Conservation (phyloP, 2,797 vertebrate species). For the Trachops cirrhosus region DNA sequence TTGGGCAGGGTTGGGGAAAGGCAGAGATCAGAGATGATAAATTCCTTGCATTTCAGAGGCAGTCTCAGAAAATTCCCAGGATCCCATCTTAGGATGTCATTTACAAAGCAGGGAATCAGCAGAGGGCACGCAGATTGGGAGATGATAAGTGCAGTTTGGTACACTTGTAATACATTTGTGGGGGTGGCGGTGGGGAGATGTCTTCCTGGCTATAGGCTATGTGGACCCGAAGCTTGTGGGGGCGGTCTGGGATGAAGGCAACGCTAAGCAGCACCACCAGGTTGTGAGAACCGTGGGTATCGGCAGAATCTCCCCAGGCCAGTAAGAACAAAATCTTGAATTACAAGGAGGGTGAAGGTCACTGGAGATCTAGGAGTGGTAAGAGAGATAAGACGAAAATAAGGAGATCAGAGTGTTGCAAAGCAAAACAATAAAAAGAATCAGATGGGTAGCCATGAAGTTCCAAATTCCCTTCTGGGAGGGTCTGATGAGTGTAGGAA, state of each 20-base stretch:
- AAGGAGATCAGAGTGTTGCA: not conserved
- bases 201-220: not conserved
- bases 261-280: not conserved
- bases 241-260: not conserved
- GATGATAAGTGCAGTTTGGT: not conserved
- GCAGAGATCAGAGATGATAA: not conserved
- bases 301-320: not conserved
- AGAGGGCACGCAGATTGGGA: not conserved
- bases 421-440: not conserved
- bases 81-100: not conserved
- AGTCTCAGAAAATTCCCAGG: not conserved
- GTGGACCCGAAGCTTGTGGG: not conserved
- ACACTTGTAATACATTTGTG: not conserved
- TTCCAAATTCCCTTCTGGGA: not conserved
- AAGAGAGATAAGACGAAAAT: not conserved
- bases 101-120: not conserved
- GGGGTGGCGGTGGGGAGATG: rapidly evolving
- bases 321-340: not conserved
- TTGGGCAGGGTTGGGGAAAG: not conserved
- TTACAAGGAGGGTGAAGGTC: not conserved
- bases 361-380: not conserved
- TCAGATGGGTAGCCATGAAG: not conserved
- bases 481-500: not conserved
- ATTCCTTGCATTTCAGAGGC: not conserved
- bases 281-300: not conserved